Evolutionary conservation across 2,113 vertebrate species (phyloP).

Genomic region (Pterocles burchelli): DNA sequence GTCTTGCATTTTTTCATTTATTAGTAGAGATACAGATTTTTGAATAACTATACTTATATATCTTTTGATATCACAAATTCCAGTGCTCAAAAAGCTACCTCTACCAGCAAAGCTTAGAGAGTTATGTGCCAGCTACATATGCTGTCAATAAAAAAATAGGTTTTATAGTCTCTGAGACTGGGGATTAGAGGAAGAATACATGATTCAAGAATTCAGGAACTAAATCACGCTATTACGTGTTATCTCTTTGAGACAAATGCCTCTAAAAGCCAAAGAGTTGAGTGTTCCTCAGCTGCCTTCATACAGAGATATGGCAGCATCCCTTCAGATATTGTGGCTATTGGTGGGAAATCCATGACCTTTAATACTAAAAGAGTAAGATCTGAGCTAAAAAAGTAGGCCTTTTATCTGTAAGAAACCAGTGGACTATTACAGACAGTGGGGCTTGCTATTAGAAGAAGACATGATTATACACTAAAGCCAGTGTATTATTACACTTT

Average conservation of each 20-base stretch:
- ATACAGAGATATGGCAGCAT: neutral
- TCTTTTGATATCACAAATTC: neutral
- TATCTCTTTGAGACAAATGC: neutral
- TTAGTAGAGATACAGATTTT: neutral
- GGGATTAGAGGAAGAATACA: neutral
- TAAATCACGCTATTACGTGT: neutral
- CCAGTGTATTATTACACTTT: constrained; percentile 32
- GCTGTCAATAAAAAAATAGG: neutral
- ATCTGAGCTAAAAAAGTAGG: neutral
- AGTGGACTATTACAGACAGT: neutral
- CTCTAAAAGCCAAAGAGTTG: neutral
- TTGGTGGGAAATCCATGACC: neutral
- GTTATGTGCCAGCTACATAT: neutral
- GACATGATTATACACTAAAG: constrained; percentile 53
- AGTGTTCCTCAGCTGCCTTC: neutral
- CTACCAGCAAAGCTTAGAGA: neutral
- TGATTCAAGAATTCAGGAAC: neutral
- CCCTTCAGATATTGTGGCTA: neutral
- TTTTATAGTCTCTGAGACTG: neutral
- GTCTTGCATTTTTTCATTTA: neutral
- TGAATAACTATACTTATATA: neutral
- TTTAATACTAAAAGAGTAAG: neutral
- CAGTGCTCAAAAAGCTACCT: neutral
- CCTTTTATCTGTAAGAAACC: neutral
- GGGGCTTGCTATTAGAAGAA: neutral